Conservation (phyloP, 2,888 invertebrate genomes). For the Halictus ligatus region DNA sequence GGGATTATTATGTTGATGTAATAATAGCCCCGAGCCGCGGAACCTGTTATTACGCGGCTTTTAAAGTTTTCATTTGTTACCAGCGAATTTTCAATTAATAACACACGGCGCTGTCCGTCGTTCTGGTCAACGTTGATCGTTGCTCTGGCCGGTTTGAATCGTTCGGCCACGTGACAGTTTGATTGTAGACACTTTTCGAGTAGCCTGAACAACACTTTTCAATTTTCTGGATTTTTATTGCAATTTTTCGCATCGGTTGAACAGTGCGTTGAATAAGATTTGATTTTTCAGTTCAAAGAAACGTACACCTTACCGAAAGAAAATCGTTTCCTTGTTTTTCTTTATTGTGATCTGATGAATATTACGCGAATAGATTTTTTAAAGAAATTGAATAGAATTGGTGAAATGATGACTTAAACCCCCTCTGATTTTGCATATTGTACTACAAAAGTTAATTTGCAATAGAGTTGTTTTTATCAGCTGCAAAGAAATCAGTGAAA, state of each 20-base stretch:
- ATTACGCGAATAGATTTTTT: background rate
- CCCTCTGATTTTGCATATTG: background rate
- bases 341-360: background rate
- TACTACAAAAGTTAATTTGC: too few relatives aligned
- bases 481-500: too few relatives aligned
- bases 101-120: slow-evolving; percentile 1
- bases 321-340: background rate
- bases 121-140: background rate
- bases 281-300: too few relatives aligned
- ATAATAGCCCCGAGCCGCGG: slow-evolving; percentile 33
- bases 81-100: slow-evolving; percentile 44
- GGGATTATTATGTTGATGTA: slow-evolving; percentile 41
- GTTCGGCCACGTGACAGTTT: background rate
- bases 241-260: background rate
- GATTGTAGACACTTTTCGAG: background rate
- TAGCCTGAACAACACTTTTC: background rate
- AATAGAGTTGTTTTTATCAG: too few relatives aligned
- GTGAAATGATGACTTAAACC: background rate
- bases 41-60: slow-evolving; percentile 28
- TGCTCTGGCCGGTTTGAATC: background rate
- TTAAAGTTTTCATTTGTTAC: slow-evolving; percentile 31
- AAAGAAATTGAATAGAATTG: background rate
- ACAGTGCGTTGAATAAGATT: background rate
- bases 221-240: background rate
- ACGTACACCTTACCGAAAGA: too few relatives aligned